Evolutionary conservation across 2,113 vertebrate species (phyloP).

Genomic region (Chionomys nivalis): DNA sequence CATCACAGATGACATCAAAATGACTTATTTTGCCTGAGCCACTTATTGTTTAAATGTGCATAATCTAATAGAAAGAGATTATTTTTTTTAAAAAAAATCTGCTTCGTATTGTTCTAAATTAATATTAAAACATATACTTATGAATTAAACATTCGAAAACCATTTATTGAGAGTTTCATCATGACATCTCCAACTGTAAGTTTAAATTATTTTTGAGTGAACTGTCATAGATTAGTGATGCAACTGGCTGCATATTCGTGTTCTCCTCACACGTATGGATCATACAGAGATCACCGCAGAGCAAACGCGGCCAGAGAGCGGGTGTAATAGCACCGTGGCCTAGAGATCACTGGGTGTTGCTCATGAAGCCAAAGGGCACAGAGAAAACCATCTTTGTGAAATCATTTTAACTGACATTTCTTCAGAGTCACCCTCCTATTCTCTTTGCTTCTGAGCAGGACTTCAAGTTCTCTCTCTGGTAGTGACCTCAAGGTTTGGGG

Average conservation of each 20-base stretch:
- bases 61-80: constrained; percentile 90
- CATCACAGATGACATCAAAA: constrained; percentile 91
- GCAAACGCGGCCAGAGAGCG: constrained; percentile 26
- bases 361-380: constrained; percentile 47
- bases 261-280: constrained; percentile 57
- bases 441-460: constrained; percentile 21
- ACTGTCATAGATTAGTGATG: constrained; percentile 73
- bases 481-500: constrained; percentile 2
- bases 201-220: constrained; percentile 83
- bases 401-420: constrained; percentile 45
- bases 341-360: constrained; percentile 37
- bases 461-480: constrained; percentile 47
- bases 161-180: constrained; percentile 87
- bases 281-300: constrained; percentile 70
- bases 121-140: constrained; percentile 91
- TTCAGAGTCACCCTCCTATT: constrained; percentile 42
- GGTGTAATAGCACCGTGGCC: neutral
- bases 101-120: constrained; percentile 89
- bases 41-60: constrained; percentile 91
- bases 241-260: constrained; percentile 68
- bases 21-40: constrained; percentile 92
- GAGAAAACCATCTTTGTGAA: constrained; percentile 44
- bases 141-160: constrained; percentile 87
- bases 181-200: constrained; percentile 78
- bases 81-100: constrained; percentile 76